These are phyloP conservation scores for Hyphantria cunea DNA, from an alignment of 1,140 invertebrate genomes.

Conservation along the genomic window DNA sequence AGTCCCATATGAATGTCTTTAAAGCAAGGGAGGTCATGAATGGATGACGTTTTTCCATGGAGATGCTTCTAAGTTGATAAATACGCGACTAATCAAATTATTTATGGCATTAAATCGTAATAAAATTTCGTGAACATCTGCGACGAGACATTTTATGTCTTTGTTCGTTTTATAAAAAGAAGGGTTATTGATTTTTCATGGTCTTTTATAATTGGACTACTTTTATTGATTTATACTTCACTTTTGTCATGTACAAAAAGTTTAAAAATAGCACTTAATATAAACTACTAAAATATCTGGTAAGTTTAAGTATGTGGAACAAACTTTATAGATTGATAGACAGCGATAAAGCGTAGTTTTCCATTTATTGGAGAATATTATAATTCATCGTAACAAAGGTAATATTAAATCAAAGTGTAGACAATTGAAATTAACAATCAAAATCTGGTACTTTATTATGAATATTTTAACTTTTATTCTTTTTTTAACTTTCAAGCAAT, in stretches of 20 bases:
- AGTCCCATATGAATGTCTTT: slow-evolving; percentile 28
- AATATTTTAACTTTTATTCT: too few relatives aligned
- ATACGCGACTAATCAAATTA: slow-evolving; percentile 81
- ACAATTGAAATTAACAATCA: too few relatives aligned
- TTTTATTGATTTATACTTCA: not conserved
- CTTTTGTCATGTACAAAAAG: too few relatives aligned
- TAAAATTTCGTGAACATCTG: slow-evolving; percentile 65
- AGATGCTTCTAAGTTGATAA: slow-evolving; percentile 75
- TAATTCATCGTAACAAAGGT: too few relatives aligned
- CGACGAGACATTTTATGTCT: slow-evolving; percentile 31
- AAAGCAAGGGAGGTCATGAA: slow-evolving; percentile 42
- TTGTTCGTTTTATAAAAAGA: slow-evolving; percentile 35
- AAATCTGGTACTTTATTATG: too few relatives aligned
- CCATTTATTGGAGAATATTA: too few relatives aligned
- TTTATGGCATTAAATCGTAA: slow-evolving; percentile 78
- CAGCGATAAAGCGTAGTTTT: too few relatives aligned
- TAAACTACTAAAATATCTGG: too few relatives aligned
- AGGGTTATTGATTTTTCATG: slow-evolving; percentile 38
- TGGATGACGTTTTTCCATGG: slow-evolving; percentile 73
- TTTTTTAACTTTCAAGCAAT: not conserved
- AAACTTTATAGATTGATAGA: too few relatives aligned
- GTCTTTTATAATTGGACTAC: not conserved
- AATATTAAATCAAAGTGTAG: too few relatives aligned
- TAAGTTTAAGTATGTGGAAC: too few relatives aligned
- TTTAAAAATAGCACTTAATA: too few relatives aligned